phyloP scores from a whole-genome alignment of 2,888 invertebrate genomes.

The Drosophila monieri region DNA sequence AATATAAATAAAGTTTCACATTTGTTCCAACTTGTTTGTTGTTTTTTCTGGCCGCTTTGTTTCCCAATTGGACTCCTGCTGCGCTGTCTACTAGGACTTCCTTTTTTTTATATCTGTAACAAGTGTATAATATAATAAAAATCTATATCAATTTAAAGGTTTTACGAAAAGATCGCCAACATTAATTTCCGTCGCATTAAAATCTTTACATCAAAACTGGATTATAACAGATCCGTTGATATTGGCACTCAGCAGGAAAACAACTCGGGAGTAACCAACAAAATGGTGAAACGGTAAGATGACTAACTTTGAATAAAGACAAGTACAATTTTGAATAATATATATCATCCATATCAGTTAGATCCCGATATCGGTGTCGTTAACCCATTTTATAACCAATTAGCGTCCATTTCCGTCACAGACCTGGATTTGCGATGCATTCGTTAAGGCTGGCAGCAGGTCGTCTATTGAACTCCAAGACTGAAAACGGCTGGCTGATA shows the following conservation, averaged over 20 bases:
- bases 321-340: neutral
- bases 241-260: constrained; percentile 84
- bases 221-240: constrained; percentile 84
- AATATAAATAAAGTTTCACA: constrained; percentile 28
- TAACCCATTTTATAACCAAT: constrained; percentile 64
- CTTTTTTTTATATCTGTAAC: too few species aligned
- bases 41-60: constrained; percentile 15
- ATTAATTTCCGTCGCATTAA: constrained; percentile 83
- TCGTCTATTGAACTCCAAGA: constrained; percentile 67
- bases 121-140: constrained; percentile 5
- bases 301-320: too few species aligned
- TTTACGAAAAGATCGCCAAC: constrained; percentile 69
- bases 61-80: constrained; percentile 65
- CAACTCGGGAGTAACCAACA: constrained; percentile 84
- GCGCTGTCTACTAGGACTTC: constrained; percentile 8
- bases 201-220: constrained; percentile 83
- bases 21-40: constrained; percentile 7
- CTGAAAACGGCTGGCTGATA: constrained; percentile 52
- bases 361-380: constrained; percentile 51
- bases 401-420: constrained; percentile 40
- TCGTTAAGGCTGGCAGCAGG: constrained; percentile 44
- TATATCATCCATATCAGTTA: neutral
- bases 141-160: constrained; percentile 49
- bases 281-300: constrained; percentile 84
- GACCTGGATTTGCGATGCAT: constrained; percentile 46